Percentiles rank a stretch among this genome's conserved stretches.
These are phyloP conservation scores for Galeopsomyia nigrocyanea DNA, from an alignment of 2,888 invertebrate species.

Conservation along the genomic window DNA sequence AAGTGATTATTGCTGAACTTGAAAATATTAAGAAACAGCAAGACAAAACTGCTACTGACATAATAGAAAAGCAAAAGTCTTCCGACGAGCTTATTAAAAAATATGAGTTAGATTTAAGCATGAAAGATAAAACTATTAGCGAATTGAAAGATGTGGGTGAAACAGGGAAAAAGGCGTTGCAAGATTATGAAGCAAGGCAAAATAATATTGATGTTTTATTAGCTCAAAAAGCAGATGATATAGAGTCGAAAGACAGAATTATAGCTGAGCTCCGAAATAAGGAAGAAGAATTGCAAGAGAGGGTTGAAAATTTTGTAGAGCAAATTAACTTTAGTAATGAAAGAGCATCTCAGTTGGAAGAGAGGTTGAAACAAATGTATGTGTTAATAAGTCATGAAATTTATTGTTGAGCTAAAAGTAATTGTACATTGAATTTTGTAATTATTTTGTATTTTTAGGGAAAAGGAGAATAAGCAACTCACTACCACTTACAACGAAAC, in stretches of 20 bases:
- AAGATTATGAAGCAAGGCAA: slow-evolving; percentile 66
- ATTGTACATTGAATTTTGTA: slow-evolving; percentile 2
- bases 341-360: slow-evolving; percentile 55
- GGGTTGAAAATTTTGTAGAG: slow-evolving; percentile 55
- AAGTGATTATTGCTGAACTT: slow-evolving; percentile 55
- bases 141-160: slow-evolving; percentile 48
- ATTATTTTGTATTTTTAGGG: slow-evolving; percentile 52
- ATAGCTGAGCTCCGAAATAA: slow-evolving; percentile 68
- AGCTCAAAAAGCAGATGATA: slow-evolving; percentile 70
- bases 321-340: slow-evolving; percentile 56
- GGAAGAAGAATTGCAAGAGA: slow-evolving; percentile 57
- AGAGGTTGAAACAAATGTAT: slow-evolving; percentile 57
- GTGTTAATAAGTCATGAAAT: slow-evolving; percentile 41
- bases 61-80: slow-evolving; percentile 38
- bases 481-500: slow-evolving; percentile 56
- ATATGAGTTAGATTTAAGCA: slow-evolving; percentile 40
- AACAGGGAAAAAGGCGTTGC: slow-evolving; percentile 49
- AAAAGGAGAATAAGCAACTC: slow-evolving; percentile 61
- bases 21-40: slow-evolving; percentile 40
- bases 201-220: slow-evolving; percentile 58
- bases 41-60: slow-evolving; percentile 38
- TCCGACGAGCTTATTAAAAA: slow-evolving; percentile 43
- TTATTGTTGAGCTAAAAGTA: neutral
- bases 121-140: slow-evolving; percentile 51
- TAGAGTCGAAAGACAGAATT: slow-evolving; percentile 70